A percentile compares a stretch with the other conserved stretches of the same genome.
Conservation (phyloP, 2,888 invertebrate species). For the Cryptocheilus praepositus region DNA sequence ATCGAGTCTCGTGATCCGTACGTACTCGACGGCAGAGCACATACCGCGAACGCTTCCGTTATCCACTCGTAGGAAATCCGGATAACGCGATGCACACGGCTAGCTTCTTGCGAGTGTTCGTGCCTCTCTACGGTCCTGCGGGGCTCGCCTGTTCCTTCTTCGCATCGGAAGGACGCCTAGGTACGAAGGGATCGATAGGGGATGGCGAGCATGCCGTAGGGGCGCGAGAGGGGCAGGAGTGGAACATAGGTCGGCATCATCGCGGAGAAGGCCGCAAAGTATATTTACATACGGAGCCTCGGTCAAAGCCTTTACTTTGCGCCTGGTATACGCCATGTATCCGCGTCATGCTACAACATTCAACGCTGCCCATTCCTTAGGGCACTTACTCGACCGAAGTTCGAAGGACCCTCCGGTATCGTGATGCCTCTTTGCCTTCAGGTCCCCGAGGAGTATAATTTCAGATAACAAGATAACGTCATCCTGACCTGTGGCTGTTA, state of each 20-base stretch:
- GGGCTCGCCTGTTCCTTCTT: conserved; percentile 28
- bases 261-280: conserved; percentile 56
- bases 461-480: no score
- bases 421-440: background rate
- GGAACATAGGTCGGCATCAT: conserved; percentile 39
- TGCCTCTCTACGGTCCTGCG: conserved; percentile 1
- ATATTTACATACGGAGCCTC: conserved; percentile 68
- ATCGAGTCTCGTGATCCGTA: conserved; percentile 20
- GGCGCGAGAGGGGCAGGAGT: background rate
- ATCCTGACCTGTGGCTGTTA: no score
- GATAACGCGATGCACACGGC: conserved; percentile 25
- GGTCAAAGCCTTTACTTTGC: conserved; percentile 71
- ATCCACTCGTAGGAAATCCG: conserved; percentile 32
- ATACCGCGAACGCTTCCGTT: conserved; percentile 27
- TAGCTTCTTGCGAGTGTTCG: conserved; percentile 10
- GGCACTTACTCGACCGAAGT: conserved; percentile 38
- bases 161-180: conserved; percentile 30
- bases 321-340: conserved; percentile 12
- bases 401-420: conserved; percentile 19
- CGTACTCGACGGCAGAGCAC: background rate
- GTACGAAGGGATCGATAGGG: conserved; percentile 46
- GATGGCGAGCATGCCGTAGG: conserved; percentile 32
- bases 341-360: conserved; percentile 32
- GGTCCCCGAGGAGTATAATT: no score
- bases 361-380: conserved; percentile 29